phyloP scores from a whole-genome alignment of 2,113 vertebrate species.

The Semnornis frantzii region DNA sequence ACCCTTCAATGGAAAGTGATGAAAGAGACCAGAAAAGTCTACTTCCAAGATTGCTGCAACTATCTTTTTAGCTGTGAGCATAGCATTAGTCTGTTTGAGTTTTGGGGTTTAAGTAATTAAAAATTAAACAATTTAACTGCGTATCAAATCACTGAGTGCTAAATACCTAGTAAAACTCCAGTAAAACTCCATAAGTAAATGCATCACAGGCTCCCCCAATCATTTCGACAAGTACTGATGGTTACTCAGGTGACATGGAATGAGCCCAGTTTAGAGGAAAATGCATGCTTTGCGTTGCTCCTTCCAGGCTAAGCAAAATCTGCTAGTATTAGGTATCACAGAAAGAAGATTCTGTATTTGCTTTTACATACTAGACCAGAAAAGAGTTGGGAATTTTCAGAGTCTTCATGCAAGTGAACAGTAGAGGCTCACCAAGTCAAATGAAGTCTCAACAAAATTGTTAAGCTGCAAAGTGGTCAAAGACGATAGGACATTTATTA shows the following conservation, averaged over 20 bases:
- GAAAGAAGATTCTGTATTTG: background rate
- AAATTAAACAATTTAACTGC: background rate
- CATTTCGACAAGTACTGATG: background rate
- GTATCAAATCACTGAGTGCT: background rate
- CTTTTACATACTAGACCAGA: background rate
- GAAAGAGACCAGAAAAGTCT: background rate
- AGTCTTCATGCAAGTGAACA: background rate
- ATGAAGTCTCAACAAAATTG: background rate
- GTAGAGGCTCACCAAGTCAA: background rate
- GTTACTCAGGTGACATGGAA: background rate
- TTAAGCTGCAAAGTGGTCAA: background rate
- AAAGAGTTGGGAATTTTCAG: background rate
- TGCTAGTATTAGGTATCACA: background rate
- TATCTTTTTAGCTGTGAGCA: too few relatives aligned
- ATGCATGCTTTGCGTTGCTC: background rate
- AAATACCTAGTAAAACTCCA: background rate
- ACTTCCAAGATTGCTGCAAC: too few relatives aligned
- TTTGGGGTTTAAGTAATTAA: background rate
- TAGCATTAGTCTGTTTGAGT: too few relatives aligned
- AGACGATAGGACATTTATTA: background rate
- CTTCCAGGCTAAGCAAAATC: background rate
- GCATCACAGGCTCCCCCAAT: background rate
- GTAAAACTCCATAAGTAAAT: too few relatives aligned
- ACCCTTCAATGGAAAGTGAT: background rate
- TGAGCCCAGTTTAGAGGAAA: background rate